Conservation (phyloP, 2,888 invertebrate genomes). For the Caenorhabditis parvicauda region DNA sequence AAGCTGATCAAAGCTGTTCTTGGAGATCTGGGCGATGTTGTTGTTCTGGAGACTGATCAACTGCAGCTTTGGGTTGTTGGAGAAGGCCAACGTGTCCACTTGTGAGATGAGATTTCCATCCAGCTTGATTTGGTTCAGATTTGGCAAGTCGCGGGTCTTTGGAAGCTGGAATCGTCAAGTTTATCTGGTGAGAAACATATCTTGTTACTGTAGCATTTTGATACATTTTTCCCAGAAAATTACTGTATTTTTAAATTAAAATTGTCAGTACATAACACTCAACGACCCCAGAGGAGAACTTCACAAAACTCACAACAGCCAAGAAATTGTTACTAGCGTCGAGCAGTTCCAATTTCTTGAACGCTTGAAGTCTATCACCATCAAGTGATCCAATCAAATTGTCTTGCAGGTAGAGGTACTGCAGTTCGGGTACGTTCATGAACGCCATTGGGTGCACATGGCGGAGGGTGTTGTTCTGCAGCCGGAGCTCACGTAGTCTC, state of each 20-base stretch:
- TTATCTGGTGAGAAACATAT: no score
- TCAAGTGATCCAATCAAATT: conserved; percentile 80
- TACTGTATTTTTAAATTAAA: no score
- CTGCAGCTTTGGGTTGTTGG: conserved; percentile 73
- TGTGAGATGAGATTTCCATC: conserved; percentile 70
- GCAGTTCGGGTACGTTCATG: conserved; percentile 75
- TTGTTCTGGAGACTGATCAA: conserved; percentile 72
- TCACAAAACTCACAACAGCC: conserved; percentile 69
- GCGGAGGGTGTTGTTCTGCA: conserved; percentile 69
- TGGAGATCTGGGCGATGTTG: conserved; percentile 48
- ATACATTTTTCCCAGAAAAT: no score
- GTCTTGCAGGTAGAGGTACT: conserved; percentile 73
- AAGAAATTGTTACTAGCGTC: conserved; percentile 78
- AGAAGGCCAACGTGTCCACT: conserved; percentile 79
- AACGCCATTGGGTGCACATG: conserved; percentile 80
- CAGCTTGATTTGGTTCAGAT: conserved; percentile 72
- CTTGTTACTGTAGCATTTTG: no score
- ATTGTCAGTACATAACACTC: not conserved
- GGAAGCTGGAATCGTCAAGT: conserved; percentile 56
- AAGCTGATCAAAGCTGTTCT: conserved; percentile 62
- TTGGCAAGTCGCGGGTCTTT: conserved; percentile 76
- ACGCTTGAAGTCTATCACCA: conserved; percentile 78
- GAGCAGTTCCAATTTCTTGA: conserved; percentile 75
- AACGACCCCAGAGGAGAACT: not conserved
- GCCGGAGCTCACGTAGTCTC: conserved; percentile 72